Evolutionary conservation across 2,797 vertebrate genomes (phyloP).

Genomic region (Natrix natrix): DNA sequence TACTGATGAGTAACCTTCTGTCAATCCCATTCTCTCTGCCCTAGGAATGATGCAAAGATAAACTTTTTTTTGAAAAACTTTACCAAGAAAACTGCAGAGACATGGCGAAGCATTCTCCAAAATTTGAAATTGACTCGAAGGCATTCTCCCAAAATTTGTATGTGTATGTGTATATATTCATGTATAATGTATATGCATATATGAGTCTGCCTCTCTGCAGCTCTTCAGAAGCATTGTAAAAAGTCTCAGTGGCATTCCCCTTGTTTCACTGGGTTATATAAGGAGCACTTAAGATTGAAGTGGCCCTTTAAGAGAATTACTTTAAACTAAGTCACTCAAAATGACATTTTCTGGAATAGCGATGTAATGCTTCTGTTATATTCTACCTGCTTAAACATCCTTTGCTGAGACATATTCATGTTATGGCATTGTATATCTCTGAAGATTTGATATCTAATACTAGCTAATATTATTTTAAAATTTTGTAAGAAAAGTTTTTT

Average conservation of each 20-base stretch:
- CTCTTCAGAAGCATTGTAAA: conserved; percentile 36
- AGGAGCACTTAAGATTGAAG: conserved; percentile 54
- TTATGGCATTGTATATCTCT: conserved; percentile 4
- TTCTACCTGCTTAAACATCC: conserved; percentile 11
- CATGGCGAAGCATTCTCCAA: not conserved
- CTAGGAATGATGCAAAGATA: not conserved
- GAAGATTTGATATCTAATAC: not conserved
- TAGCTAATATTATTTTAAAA: not conserved
- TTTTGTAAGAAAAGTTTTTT: not conserved
- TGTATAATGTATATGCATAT: conserved; percentile 36
- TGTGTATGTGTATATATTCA: conserved; percentile 23
- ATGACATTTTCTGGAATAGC: conserved; percentile 26
- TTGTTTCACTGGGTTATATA: conserved; percentile 54
- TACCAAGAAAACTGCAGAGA: not conserved
- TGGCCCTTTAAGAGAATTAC: conserved; percentile 17
- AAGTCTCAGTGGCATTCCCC: conserved; percentile 42
- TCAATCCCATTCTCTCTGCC: not conserved
- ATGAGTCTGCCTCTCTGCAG: conserved; percentile 31
- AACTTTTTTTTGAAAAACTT: not conserved
- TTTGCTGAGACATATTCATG: conserved; percentile 13
- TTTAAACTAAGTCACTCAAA: conserved; percentile 37
- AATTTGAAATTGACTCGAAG: not conserved
- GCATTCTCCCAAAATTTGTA: not conserved
- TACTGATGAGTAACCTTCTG: not conserved
- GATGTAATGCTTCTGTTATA: not conserved